Base-by-base conservation (phyloP, 2,888 invertebrate genomes). In the Aphelenchoides bicaudatus region DNA sequence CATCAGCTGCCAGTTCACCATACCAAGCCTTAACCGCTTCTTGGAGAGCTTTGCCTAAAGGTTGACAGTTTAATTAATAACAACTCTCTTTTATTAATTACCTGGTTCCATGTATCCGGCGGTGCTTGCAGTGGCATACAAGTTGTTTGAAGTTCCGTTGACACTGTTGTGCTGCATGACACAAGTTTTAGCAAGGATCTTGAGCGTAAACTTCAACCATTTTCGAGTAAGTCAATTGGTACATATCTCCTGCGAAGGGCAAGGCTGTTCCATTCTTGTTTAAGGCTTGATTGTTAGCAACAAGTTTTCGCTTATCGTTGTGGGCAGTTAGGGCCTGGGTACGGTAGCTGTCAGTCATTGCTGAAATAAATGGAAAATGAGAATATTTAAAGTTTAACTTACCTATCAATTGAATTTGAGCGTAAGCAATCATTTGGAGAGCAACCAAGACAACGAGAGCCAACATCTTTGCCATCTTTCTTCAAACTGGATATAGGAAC, bases 71-170 rank as follows among this genome's bases (percentile, higher is more conserved):
- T n/a, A n/a, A 10, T 34, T n/a, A 34, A 10, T 34, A 10, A 10
- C n/a, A 10, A 10, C 34, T n/a, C 34, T n/a, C 10, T n/a, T 34
- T 8, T 19, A 8, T n/a, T 43, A 25, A 6, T 10, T n/a, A 43
- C 43, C 43, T 10, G 43, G 43, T 8, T 6, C 23, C 23, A 25
- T 8, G 23, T 19, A 43, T 19, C 43, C 43, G 23, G 21, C 23
- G 10, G 43, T 43, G 21, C 21, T 21, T 6, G 8, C n/a, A n/a
- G 25, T 21, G 6, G 25, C 43, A 25, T 43, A 43, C 8, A 43
- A n/a, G 43, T 43, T 43, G 43, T 43, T 43, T 6, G 43, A 43
- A 8, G 43, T 43, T n/a, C 43, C 43, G 43, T 43, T 43, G 6
- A 43, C 43, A n/a, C 25, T 21, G 21, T 19, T 43, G 43, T 43